Percentiles rank a stretch among this genome's conserved stretches.
phyloP scores from a whole-genome alignment of 1,140 invertebrate genomes.

The Adelges cooleyi region DNA sequence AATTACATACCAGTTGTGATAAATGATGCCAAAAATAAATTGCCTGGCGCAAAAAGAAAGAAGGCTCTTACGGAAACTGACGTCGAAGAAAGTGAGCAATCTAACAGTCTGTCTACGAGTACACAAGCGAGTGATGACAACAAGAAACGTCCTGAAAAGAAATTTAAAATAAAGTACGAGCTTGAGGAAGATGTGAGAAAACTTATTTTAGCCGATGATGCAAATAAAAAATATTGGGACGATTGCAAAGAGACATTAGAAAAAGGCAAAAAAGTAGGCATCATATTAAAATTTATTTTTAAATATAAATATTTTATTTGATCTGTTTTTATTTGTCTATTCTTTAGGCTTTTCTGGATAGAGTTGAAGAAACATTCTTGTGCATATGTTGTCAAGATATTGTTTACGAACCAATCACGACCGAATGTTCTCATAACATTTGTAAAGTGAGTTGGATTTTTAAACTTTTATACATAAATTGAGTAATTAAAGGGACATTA shows the following conservation, averaged over 20 bases:
- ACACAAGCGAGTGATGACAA: not conserved
- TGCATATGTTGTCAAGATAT: conserved; percentile 74
- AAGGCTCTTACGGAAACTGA: not conserved
- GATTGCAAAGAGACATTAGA: conserved; percentile 42
- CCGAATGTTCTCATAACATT: conserved; percentile 62
- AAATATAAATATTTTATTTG: conserved; percentile 15
- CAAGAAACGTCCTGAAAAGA: conserved; percentile 35
- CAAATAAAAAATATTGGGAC: conserved; percentile 57
- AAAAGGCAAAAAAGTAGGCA: conserved; percentile 44
- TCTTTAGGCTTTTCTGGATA: conserved; percentile 49
- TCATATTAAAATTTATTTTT: conserved; percentile 3
- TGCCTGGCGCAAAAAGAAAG: not conserved
- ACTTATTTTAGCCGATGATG: conserved; percentile 47
- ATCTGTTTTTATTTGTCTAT: conserved; percentile 36
- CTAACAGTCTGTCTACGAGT: not conserved
- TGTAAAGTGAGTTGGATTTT: conserved; percentile 48
- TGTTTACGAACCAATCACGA: conserved; percentile 59
- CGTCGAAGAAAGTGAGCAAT: not conserved
- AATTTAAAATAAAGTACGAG: conserved; percentile 41
- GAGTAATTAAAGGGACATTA: too few species aligned
- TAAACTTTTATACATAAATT: not conserved
- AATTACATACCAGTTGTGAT: conserved; percentile 55
- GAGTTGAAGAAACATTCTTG: conserved; percentile 54
- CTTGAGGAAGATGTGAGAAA: conserved; percentile 42
- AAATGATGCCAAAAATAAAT: conserved; percentile 30